These are phyloP conservation scores for Grammomys surdaster DNA, from an alignment of 2,113 vertebrate genomes.

Conservation along the genomic window DNA sequence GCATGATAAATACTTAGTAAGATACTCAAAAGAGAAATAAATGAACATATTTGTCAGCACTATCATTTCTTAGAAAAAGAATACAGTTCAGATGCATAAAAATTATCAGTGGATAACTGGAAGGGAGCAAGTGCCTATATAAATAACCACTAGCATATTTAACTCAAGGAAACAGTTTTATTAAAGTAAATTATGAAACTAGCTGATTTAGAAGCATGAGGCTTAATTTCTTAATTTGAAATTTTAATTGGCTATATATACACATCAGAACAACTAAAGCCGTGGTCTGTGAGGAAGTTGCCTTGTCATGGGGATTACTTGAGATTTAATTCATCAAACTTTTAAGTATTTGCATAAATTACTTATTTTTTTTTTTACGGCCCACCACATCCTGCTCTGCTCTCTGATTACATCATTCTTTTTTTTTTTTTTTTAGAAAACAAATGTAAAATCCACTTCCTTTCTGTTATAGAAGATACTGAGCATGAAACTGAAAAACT, in stretches of 20 bases:
- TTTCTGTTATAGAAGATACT: constrained; percentile 82
- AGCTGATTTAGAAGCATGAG: constrained; percentile 51
- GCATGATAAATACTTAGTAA: background rate
- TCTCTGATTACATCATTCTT: constrained; percentile 77
- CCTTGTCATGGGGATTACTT: constrained; percentile 74
- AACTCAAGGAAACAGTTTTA: constrained; percentile 53
- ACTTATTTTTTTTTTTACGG: constrained; percentile 79
- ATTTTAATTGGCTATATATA: constrained; percentile 55
- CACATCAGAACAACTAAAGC: background rate
- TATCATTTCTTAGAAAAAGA: constrained; percentile 39
- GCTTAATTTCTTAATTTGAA: constrained; percentile 71
- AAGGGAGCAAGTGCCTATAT: constrained; percentile 18
- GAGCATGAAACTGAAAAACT: constrained; percentile 49
- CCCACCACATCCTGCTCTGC: constrained; percentile 80
- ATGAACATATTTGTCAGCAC: background rate
- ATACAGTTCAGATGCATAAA: constrained; percentile 35
- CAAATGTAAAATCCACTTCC: constrained; percentile 84
- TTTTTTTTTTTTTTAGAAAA: constrained; percentile 72
- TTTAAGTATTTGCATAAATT: constrained; percentile 82
- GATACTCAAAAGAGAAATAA: background rate
- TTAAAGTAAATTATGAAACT: constrained; percentile 64
- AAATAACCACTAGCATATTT: constrained; percentile 33
- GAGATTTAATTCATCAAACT: constrained; percentile 81
- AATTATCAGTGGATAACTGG: background rate
- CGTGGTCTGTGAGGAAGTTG: constrained; percentile 63